These are phyloP conservation scores for Cochlearius cochlearius DNA, from an alignment of 2,113 vertebrate species.

Conservation along the genomic window DNA sequence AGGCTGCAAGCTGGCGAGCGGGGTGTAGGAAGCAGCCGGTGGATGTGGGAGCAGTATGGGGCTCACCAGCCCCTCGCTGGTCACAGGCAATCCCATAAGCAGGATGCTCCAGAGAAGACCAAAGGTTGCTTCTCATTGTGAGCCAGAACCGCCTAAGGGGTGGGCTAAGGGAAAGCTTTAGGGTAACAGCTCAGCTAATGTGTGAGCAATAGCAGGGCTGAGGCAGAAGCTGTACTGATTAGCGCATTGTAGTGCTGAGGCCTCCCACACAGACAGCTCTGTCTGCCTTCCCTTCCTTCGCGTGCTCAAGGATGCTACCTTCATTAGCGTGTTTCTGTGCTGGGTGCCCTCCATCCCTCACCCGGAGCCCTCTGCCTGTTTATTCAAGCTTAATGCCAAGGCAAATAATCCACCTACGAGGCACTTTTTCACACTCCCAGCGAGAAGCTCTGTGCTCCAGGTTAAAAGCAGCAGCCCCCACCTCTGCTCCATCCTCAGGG, in stretches of 20 bases:
- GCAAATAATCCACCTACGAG: neutral
- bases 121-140: neutral
- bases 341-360: neutral
- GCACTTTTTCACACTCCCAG: neutral
- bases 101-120: neutral
- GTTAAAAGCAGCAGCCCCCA: constrained; percentile 5
- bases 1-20: neutral
- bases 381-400: constrained; percentile 5
- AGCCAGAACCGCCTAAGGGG: neutral
- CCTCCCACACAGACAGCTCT: constrained; percentile 69
- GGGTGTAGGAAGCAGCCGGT: neutral
- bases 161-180: constrained; percentile 15
- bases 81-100: neutral
- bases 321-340: constrained; percentile 37
- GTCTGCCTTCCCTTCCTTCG: constrained; percentile 50
- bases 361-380: constrained; percentile 5
- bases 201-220: constrained; percentile 32
- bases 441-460: neutral
- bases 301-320: constrained; percentile 48
- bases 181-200: constrained; percentile 29
- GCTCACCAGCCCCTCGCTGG: neutral
- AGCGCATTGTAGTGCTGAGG: constrained; percentile 57
- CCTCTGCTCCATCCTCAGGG: neutral
- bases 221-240: constrained; percentile 50
- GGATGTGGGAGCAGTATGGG: neutral